These are phyloP conservation scores for Eulemur albifrons DNA, from an alignment of 2,797 vertebrate species.

Conservation along the genomic window DNA sequence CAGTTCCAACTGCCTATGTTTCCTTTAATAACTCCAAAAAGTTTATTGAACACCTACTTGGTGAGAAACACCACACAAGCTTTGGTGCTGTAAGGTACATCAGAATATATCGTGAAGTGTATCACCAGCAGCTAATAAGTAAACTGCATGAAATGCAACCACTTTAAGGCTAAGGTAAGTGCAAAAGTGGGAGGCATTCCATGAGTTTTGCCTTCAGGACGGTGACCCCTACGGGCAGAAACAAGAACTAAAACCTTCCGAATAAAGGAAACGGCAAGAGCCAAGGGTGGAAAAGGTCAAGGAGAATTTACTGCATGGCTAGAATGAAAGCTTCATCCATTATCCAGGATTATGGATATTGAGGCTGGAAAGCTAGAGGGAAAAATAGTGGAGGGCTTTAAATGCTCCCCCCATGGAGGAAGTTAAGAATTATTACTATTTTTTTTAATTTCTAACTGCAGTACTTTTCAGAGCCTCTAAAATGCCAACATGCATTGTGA, in stretches of 20 bases:
- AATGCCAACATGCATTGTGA: neutral
- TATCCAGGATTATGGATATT: neutral
- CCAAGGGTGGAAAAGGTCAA: neutral
- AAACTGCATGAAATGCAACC: neutral
- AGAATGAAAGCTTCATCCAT: neutral
- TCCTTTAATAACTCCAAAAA: neutral
- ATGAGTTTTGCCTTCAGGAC: neutral
- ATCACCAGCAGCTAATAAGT: neutral
- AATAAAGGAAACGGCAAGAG: neutral
- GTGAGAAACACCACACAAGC: neutral
- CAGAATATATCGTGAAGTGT: neutral
- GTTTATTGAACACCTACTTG: neutral
- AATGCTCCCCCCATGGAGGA: neutral
- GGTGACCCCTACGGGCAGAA: neutral
- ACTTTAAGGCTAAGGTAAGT: neutral
- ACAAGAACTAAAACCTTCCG: neutral
- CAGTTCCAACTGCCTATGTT: neutral
- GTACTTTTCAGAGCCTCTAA: neutral
- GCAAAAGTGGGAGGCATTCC: neutral
- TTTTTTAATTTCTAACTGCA: neutral
- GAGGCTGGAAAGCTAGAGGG: neutral
- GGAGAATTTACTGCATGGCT: neutral
- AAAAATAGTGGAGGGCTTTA: neutral
- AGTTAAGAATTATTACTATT: neutral
- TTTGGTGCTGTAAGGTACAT: neutral